Evolutionary conservation across 2,797 vertebrate species (phyloP).

Genomic region (Apodemus agrarius): DNA sequence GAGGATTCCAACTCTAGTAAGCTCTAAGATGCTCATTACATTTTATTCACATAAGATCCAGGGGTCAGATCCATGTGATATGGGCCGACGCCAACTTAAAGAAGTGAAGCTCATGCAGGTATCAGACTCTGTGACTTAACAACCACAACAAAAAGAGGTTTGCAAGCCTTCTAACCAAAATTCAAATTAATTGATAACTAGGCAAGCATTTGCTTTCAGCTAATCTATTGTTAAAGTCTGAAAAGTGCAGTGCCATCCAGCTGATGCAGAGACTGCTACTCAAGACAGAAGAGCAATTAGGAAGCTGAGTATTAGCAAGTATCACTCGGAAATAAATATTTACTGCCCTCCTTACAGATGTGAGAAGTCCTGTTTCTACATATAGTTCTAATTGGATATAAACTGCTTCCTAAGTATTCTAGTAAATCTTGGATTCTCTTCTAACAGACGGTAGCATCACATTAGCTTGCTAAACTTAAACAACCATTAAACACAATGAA

Average conservation of each 20-base stretch:
- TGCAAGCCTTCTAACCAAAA: conserved; percentile 57
- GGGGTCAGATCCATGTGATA: neutral
- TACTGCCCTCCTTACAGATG: conserved; percentile 63
- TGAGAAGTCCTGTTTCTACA: conserved; percentile 70
- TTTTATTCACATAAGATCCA: neutral
- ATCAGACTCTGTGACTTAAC: conserved; percentile 35
- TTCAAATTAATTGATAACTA: conserved; percentile 55
- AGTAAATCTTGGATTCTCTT: conserved; percentile 54
- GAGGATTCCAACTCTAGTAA: neutral
- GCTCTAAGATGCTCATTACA: neutral
- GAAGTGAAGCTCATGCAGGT: neutral
- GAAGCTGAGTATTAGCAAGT: conserved; percentile 72
- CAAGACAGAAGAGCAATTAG: conserved; percentile 68
- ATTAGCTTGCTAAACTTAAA: conserved; percentile 59
- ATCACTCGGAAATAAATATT: conserved; percentile 72
- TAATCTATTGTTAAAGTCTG: conserved; percentile 53
- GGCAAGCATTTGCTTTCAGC: conserved; percentile 71
- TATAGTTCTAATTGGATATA: conserved; percentile 72
- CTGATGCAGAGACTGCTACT: conserved; percentile 54
- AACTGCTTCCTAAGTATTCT: conserved; percentile 51
- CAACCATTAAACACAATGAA: conserved; percentile 56
- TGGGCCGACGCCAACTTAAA: neutral
- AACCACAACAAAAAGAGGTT: neutral
- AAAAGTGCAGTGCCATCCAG: conserved; percentile 65
- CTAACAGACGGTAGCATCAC: neutral